phyloP scores from a whole-genome alignment of 2,888 invertebrate species.

The Zygogramma bicolorata region DNA sequence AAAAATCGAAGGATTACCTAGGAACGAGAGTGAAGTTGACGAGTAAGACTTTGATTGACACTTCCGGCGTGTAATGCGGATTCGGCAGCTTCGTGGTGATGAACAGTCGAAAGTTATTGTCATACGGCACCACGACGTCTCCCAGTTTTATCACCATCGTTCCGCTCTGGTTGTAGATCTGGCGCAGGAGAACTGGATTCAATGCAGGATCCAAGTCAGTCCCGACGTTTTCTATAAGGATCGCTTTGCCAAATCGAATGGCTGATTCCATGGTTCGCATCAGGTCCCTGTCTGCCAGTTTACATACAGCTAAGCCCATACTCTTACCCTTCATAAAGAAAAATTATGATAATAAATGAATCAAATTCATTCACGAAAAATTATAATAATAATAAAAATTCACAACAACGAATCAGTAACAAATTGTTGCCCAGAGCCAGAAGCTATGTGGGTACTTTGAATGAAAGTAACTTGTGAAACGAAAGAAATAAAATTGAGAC shows the following conservation, averaged over 20 bases:
- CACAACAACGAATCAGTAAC: too few species aligned
- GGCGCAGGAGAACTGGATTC: conserved; percentile 84
- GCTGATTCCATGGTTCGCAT: conserved; percentile 78
- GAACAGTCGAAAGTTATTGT: conserved; percentile 82
- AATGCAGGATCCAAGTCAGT: conserved; percentile 88
- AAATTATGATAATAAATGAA: background rate
- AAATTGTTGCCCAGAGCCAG: too few species aligned
- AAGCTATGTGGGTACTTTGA: too few species aligned
- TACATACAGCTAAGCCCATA: conserved; percentile 77
- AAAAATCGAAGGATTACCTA: conserved; percentile 70
- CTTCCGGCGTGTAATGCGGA: conserved; percentile 90
- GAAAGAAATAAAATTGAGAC: too few species aligned
- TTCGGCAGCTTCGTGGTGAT: conserved; percentile 91
- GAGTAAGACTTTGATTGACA: conserved; percentile 85
- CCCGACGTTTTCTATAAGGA: conserved; percentile 87
- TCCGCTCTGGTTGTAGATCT: conserved; percentile 83
- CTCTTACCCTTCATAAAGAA: conserved; percentile 72
- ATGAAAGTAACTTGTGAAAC: too few species aligned
- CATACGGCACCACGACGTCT: conserved; percentile 85
- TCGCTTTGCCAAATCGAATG: conserved; percentile 79
- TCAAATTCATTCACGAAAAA: too few species aligned
- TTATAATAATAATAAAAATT: too few species aligned
- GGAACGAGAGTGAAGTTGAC: conserved; percentile 91
- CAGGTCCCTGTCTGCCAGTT: conserved; percentile 80
- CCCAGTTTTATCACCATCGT: conserved; percentile 84